Conservation (phyloP, 2,797 vertebrate species). For the Molothrus ater region DNA sequence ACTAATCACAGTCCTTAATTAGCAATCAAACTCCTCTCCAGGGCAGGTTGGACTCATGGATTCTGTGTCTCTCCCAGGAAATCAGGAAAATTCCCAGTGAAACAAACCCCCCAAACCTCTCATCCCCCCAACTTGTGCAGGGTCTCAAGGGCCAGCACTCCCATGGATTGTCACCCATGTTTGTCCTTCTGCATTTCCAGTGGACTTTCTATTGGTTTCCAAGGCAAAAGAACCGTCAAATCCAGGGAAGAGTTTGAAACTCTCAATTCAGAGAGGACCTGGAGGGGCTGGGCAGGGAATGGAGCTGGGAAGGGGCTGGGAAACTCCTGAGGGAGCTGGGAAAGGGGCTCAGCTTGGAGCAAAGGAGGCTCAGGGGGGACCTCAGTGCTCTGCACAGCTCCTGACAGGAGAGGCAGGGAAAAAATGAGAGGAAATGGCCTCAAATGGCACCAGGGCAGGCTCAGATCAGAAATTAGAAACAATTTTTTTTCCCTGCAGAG, state of each 20-base stretch:
- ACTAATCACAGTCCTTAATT: background rate
- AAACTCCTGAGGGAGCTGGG: background rate
- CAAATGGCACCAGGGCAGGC: background rate
- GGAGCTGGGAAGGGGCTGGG: background rate
- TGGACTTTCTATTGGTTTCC: background rate
- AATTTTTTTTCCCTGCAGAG: background rate
- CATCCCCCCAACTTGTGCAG: rapidly evolving
- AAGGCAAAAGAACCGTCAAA: background rate
- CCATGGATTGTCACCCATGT: background rate
- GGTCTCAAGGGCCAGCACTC: no score
- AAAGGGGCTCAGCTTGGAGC: background rate
- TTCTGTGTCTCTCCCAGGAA: background rate
- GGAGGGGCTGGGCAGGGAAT: rapidly evolving
- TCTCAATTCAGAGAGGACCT: background rate
- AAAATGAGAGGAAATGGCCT: background rate
- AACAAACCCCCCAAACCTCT: background rate
- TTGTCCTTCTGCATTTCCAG: background rate
- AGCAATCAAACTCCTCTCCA: background rate
- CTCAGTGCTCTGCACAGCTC: rapidly evolving
- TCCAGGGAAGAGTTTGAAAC: background rate
- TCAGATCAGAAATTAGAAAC: background rate
- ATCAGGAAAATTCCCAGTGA: background rate
- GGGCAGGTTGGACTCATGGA: background rate
- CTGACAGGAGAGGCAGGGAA: background rate
- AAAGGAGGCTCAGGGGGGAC: background rate